Conservation (phyloP, 2,113 vertebrate species). For the Hemicordylus capensis region DNA sequence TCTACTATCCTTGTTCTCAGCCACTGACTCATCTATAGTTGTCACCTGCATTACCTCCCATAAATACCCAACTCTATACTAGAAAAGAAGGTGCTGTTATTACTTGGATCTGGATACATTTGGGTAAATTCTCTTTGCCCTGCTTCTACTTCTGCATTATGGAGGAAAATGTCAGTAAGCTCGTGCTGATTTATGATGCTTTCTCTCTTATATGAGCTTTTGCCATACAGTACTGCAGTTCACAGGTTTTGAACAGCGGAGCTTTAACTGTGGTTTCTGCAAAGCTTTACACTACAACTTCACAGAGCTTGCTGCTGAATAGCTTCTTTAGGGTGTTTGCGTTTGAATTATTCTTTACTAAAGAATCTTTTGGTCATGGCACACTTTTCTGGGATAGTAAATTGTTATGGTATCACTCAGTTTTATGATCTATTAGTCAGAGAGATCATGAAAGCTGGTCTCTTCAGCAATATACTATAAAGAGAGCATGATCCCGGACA, state of each 20-base stretch:
- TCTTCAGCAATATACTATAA: slow-evolving; percentile 14
- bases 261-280: rapidly evolving
- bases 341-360: slow-evolving; percentile 17
- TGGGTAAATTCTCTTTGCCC: not conserved
- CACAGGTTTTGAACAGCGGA: not conserved
- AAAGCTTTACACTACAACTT: not conserved
- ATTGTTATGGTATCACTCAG: not conserved
- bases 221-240: not conserved
- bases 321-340: not conserved
- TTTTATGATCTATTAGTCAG: slow-evolving; percentile 26
- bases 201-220: not conserved
- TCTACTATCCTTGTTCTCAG: not conserved
- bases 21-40: not conserved
- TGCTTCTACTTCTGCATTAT: not conserved
- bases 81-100: not conserved
- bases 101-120: not conserved
- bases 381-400: slow-evolving; percentile 22
- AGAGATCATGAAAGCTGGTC: slow-evolving; percentile 26
- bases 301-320: not conserved
- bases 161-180: not conserved
- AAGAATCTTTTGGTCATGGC: too few species aligned
- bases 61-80: slow-evolving; percentile 1
- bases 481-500: not conserved
- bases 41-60: slow-evolving; percentile 2
- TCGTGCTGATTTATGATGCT: not conserved